Base-by-base conservation (phyloP, 2,113 vertebrate genomes). In the Anguilla japonica region DNA sequence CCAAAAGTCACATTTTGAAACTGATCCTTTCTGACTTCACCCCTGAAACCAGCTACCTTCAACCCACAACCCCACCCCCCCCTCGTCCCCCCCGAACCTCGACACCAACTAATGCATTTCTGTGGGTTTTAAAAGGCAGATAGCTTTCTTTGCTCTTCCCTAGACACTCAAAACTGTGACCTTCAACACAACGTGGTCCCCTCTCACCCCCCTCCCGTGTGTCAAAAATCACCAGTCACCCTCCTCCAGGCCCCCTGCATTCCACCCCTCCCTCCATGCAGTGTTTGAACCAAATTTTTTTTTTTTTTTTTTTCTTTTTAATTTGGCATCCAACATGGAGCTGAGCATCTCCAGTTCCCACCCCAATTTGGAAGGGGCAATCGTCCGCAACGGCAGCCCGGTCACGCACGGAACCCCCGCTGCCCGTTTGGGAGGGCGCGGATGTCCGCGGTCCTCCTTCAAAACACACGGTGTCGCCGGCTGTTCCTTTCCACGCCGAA, bases 131-230 rank as follows among this genome's bases (percentile, higher is more conserved):
- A 89, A 90, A 90, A 88, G 85, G 46, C 82, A 90, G 88, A 92
- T 92, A 88, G 87, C 91, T 91, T 92, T 89, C 87, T 1, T 22
- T 84, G 88, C 88, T 91, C 91, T 92, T 91, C 87, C 85, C 29
- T 20, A 90, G 39, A 85, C 89, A 87, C 89, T 89, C 88, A 90
- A 85, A 88, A 20, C 16, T 81, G 88, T 88, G 90, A 92, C 93
- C 91, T 92, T 90, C 89, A 87, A 41, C 89, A 87, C 86, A 86
- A 29, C 82, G 83, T 84, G 87, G 87, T 86, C 88, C 53, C 5
- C 78, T 46, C 60, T 67, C 60, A 81, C 86, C 75, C 0, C 75
- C 0, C 82, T 82, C 82, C 46, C 85, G 88, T 91, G 63, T 84
- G 39, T 40, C n/a, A 79, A 11, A 79, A 39, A 40, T 67, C 9